Base-by-base conservation (phyloP, 2,113 vertebrate species). In the Balaenoptera acutorostrata region DNA sequence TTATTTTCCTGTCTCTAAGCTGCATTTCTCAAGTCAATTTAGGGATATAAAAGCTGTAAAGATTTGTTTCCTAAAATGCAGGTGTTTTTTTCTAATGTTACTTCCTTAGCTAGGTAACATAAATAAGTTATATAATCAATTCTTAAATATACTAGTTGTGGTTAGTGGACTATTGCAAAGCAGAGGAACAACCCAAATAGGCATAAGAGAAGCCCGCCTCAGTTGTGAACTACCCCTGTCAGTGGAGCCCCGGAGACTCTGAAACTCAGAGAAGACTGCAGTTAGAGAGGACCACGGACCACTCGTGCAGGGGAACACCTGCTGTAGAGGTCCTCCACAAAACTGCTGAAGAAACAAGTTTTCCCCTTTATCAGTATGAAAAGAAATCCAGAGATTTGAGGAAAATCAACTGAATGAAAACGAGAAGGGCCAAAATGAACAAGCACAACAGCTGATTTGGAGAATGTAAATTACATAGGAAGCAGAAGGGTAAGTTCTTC, bases 361-460 rank as follows among this genome's bases (percentile, higher is more conserved):
- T 94, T 89, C 72, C 55, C 39, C 41, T 18, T 80, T 85, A 74
- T 61, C n/a, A 52, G 10, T 91, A 68, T 75, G 59, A 88, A 93
- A 92, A 96, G 90, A 94, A 95, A 82, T 89, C 6, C n/a, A 72
- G 36, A 89, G 72, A 92, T 64, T 90, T 75, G 36, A 93, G 33
- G 49, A 77, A 90, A 88, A 88, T 84, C 75, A 94, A 44, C 46
- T 85, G 41, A 75, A 44, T 90, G 63, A 94, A 72, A 83, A 44
- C 7, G 21, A 93, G 72, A 95, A 86, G 59, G 39, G 23, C 68
- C 66, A 89, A 87, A 33, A 71, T 74, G 44, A 93, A 57, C 66
- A 94, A 90, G 66, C 9, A 81, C 17, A 95, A 86, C 44, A 81
- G 5, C 72, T 95, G 80, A 69, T 80, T 64, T 88, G 31, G 49